Conservation (phyloP, 2,888 invertebrate genomes). For the Cerastis leucographa region DNA sequence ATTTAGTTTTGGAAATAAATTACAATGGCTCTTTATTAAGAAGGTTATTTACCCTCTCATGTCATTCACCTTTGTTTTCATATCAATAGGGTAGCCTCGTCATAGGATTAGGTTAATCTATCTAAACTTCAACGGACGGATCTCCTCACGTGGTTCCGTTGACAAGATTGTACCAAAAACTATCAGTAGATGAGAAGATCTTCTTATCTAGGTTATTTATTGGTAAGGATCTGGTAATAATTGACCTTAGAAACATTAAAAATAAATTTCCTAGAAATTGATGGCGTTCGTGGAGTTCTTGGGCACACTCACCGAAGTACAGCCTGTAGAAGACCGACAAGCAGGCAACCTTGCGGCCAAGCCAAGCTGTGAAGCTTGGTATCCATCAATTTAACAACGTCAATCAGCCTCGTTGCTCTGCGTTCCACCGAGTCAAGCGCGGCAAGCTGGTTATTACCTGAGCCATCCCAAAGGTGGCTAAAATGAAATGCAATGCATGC, state of each 20-base stretch:
- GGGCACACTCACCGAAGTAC: too few relatives aligned
- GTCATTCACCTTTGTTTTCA: constrained; percentile 24
- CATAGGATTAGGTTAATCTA: constrained; percentile 30
- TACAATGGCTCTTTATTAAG: neutral
- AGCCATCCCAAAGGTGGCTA: too few relatives aligned
- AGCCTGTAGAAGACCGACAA: too few relatives aligned
- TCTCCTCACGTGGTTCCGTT: constrained; percentile 34
- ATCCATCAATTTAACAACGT: too few relatives aligned
- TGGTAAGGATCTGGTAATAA: neutral
- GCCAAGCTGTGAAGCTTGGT: too few relatives aligned
- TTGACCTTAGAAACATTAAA: neutral
- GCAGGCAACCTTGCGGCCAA: too few relatives aligned
- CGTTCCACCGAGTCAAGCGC: too few relatives aligned
- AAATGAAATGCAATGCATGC: too few relatives aligned
- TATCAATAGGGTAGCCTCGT: constrained; percentile 12
- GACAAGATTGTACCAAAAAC: constrained; percentile 12
- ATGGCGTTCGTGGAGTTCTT: too few relatives aligned
- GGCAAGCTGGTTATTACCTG: too few relatives aligned
- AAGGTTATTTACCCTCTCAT: constrained; percentile 1
- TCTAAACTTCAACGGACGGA: constrained; percentile 37
- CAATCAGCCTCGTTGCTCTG: too few relatives aligned
- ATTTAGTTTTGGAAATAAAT: neutral
- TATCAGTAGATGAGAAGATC: neutral
- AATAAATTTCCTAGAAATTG: neutral
- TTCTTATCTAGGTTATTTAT: constrained; percentile 5